Percentiles rank a stretch among this genome's conserved stretches.
Evolutionary conservation across 2,797 vertebrate species (phyloP).

Genomic region (Rhinogobio ventralis): DNA sequence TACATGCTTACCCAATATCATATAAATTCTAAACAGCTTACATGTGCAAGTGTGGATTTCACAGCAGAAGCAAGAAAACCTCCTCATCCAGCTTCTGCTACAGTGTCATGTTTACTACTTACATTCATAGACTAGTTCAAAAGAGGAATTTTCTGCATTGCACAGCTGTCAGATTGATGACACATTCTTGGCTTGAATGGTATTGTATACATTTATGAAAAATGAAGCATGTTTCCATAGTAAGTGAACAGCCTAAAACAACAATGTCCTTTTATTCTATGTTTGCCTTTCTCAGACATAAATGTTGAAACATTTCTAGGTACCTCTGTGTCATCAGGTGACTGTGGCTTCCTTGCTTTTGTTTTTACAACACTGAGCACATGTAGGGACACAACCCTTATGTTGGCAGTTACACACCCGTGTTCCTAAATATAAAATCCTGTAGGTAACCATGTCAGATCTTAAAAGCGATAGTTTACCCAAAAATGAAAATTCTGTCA

Average conservation of each 20-base stretch:
- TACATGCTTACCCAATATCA: background rate
- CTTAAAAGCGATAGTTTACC: background rate
- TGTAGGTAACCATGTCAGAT: no score
- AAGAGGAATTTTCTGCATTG: conserved; percentile 7
- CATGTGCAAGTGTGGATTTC: conserved; percentile 11
- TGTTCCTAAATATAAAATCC: background rate
- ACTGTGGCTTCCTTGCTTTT: background rate
- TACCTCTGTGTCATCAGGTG: background rate
- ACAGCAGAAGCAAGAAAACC: conserved; percentile 6
- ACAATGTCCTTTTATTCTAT: background rate
- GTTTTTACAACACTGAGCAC: conserved; percentile 1
- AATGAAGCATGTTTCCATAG: background rate
- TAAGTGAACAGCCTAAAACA: background rate
- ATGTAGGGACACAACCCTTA: background rate
- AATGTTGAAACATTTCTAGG: background rate
- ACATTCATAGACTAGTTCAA: background rate
- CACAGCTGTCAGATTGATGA: background rate
- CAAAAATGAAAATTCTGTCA: no score
- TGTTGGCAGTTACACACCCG: background rate
- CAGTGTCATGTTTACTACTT: background rate
- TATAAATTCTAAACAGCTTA: background rate
- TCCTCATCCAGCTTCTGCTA: background rate
- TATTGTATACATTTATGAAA: background rate
- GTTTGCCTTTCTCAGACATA: background rate
- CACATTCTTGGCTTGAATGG: background rate